phyloP scores from a whole-genome alignment of 2,797 vertebrate species.

The Artibeus lituratus region DNA sequence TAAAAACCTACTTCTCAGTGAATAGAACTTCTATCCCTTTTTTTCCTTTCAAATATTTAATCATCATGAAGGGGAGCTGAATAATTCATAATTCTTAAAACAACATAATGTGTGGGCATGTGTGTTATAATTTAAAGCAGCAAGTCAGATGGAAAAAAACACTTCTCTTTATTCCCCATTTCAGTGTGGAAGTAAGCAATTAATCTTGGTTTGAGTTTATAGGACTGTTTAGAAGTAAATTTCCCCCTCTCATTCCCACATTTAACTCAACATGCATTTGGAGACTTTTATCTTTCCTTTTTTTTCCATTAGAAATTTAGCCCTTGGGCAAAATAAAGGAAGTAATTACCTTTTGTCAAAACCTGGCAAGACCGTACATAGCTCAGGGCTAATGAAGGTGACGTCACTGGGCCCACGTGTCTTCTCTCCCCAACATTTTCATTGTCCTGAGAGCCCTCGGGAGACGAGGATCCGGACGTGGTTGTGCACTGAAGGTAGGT shows the following conservation, averaged over 20 bases:
- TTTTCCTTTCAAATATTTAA: slow-evolving; percentile 43
- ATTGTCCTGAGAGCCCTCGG: slow-evolving; percentile 51
- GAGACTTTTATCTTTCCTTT: not conserved
- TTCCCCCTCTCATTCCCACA: too few species aligned
- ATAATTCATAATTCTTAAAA: slow-evolving; percentile 64
- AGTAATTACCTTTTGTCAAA: slow-evolving; percentile 77
- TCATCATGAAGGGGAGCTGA: slow-evolving; percentile 40
- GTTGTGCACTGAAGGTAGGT: slow-evolving; percentile 32
- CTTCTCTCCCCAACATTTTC: slow-evolving; percentile 57
- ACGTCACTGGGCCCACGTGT: slow-evolving; percentile 36
- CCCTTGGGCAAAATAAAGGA: slow-evolving; percentile 77
- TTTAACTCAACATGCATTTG: too few species aligned
- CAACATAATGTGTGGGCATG: not conserved
- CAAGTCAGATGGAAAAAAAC: too few species aligned
- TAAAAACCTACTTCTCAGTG: not conserved
- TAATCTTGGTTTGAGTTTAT: too few species aligned
- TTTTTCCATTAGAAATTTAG: slow-evolving; percentile 52
- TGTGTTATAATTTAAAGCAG: too few species aligned
- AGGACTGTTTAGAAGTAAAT: too few species aligned
- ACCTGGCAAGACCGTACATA: slow-evolving; percentile 39
- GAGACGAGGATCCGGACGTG: slow-evolving; percentile 46
- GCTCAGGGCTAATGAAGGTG: slow-evolving; percentile 52
- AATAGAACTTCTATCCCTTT: not conserved
- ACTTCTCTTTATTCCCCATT: too few species aligned
- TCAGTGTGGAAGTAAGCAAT: too few species aligned